Evolutionary conservation across 2,888 invertebrate species (phyloP).

Genomic region (Teinopalpus imperialis): DNA sequence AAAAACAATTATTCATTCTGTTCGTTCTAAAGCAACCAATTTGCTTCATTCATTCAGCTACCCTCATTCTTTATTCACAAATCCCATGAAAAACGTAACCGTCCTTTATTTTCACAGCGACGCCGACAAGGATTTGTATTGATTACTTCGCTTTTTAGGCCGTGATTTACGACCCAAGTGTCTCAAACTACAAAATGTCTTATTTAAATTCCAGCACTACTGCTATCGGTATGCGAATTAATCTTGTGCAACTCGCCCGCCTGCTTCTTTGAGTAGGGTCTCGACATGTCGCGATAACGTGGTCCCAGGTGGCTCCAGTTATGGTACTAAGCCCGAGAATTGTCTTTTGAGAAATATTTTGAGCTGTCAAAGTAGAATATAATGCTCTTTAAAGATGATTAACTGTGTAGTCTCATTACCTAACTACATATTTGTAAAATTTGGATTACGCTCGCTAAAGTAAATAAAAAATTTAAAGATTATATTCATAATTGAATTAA

Average conservation of each 20-base stretch:
- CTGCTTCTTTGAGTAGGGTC: constrained; percentile 33
- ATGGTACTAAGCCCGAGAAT: constrained; percentile 2
- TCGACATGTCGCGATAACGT: constrained; percentile 20
- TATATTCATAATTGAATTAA: too few species aligned
- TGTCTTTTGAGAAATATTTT: constrained; percentile 23
- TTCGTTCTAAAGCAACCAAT: constrained; percentile 2
- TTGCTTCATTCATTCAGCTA: constrained; percentile 9
- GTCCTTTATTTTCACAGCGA: constrained; percentile 11
- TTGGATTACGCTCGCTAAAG: too few species aligned
- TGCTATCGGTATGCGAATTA: constrained; percentile 29
- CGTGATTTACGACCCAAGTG: constrained; percentile 20
- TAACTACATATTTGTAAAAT: too few species aligned
- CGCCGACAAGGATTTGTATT: constrained; percentile 14
- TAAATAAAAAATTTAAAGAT: too few species aligned
- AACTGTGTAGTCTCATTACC: not conserved
- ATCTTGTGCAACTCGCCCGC: constrained; percentile 29
- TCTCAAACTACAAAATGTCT: constrained; percentile 20
- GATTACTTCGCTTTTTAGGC: constrained; percentile 14
- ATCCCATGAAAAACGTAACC: constrained; percentile 10
- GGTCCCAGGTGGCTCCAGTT: constrained; percentile 18
- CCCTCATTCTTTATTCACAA: constrained; percentile 6
- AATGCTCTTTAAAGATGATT: not conserved
- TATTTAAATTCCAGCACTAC: constrained; percentile 25
- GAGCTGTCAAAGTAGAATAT: constrained; percentile 16
- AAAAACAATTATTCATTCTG: constrained; percentile 3